Percentiles rank a stretch among this genome's conserved stretches.
These are phyloP conservation scores for Laothoe populi DNA, from an alignment of 2,888 invertebrate genomes.

Conservation along the genomic window DNA sequence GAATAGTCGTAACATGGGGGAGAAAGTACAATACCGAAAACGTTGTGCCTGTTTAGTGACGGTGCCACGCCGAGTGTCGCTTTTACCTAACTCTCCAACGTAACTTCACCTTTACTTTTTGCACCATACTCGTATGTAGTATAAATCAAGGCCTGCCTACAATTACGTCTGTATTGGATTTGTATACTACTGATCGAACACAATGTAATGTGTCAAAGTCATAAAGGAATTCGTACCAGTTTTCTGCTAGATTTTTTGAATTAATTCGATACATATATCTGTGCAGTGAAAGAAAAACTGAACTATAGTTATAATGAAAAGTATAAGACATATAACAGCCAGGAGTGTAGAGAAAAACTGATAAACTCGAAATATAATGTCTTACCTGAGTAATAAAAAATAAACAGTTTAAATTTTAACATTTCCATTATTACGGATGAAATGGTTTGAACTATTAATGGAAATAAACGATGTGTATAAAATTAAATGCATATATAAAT, in stretches of 20 bases:
- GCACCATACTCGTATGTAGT: background rate
- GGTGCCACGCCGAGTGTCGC: constrained; percentile 70
- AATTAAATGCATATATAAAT: too few relatives aligned
- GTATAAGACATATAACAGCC: too few relatives aligned
- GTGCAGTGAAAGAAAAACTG: background rate
- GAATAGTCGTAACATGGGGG: constrained; percentile 80
- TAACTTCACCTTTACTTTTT: constrained; percentile 54
- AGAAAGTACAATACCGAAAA: constrained; percentile 77
- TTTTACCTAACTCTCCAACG: constrained; percentile 62
- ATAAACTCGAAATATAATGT: too few relatives aligned
- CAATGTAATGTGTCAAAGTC: constrained; percentile 35
- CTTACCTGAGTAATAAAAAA: too few relatives aligned
- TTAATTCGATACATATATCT: background rate
- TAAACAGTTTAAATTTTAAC: background rate
- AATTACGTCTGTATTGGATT: constrained; percentile 18
- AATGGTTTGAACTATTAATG: too few relatives aligned
- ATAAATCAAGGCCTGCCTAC: constrained; percentile 8
- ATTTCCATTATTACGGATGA: too few relatives aligned
- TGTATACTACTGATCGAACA: background rate
- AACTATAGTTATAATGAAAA: background rate
- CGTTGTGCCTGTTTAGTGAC: constrained; percentile 80
- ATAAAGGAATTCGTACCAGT: constrained; percentile 51
- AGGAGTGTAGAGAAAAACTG: too few relatives aligned
- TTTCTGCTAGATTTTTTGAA: constrained; percentile 1
- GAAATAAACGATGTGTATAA: too few relatives aligned